Evolutionary conservation across 2,888 invertebrate genomes (phyloP), one percentile per base, ranked within the genome.

Genomic region (Ochropacha duplaris): DNA sequence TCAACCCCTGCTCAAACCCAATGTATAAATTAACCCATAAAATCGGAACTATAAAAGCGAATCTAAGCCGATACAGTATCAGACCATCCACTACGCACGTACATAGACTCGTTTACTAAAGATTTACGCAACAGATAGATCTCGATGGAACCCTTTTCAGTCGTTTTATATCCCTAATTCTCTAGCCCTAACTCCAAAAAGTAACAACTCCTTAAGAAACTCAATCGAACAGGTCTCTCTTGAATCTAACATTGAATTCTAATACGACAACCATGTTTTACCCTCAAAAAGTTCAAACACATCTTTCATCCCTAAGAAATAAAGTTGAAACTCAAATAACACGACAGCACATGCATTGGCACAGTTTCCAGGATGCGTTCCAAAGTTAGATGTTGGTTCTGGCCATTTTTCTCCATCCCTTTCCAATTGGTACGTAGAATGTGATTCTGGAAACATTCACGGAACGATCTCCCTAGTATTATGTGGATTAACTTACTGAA

Each of bases 61-160:
- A 54, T 63, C 54, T 54, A 54, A 44, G 26, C 28, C 56, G 36
- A 26, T 52, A 44, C 51, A 31, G 52, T 52, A 62, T 65, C 67
- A 69, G 68, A 72, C 71, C 70, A 66, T 67, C 67, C 49, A 34
- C 68, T 52, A 66, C 66, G 65, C 73, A 74, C 79, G 72, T 74
- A 76, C 72, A 57, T 63, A 65, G 64, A 58, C 69, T 76, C 80
- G 72, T 78, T 80, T 72, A 74, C 70, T 66, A 49, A 55, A 49
- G 44, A 49, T 55, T 55, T 31, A 55, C 49, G 55, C 28, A 49
- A 72, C 67, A 76, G 70, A 77, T 77, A 76, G 68, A 76, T 76
- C 72, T 68, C 72, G 69, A 69, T 68, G 62, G 72, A 80, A 84
- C 86, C 86, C 85, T 85, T 85, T 83, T 81, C 74, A 76, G 74